Percentiles rank a stretch among this genome's conserved stretches.
These are phyloP conservation scores for Blera fallax DNA, from an alignment of 2,888 invertebrate genomes.

Conservation along the genomic window DNA sequence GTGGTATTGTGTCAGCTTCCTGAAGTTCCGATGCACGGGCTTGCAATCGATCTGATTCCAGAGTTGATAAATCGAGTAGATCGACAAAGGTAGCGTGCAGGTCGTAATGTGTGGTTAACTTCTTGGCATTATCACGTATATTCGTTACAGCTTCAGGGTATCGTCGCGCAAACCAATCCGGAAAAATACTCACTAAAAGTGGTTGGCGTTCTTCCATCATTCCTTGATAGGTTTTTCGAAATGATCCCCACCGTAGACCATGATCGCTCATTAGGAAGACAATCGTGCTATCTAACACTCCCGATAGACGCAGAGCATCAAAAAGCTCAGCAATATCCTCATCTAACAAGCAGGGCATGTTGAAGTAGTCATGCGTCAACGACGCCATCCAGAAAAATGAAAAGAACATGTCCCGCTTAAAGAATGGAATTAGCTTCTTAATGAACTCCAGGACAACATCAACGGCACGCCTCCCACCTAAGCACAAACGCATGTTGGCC, in stretches of 20 bases:
- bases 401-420: constrained; percentile 86
- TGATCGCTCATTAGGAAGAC: constrained; percentile 93
- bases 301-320: constrained; percentile 70
- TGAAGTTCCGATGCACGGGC: constrained; percentile 78
- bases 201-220: constrained; percentile 94
- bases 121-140: constrained; percentile 85
- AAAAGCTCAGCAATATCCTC: constrained; percentile 77
- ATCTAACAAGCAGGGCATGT: constrained; percentile 90
- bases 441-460: constrained; percentile 89
- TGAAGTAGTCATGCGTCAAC: constrained; percentile 92
- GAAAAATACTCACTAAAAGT: constrained; percentile 88
- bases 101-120: constrained; percentile 93
- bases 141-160: constrained; percentile 86
- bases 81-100: constrained; percentile 90
- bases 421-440: constrained; percentile 84
- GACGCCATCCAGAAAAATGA: constrained; percentile 93
- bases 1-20: constrained; percentile 81
- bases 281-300: constrained; percentile 85
- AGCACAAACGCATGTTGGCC: constrained; percentile 77
- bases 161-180: constrained; percentile 86
- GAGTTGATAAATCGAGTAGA: constrained; percentile 83
- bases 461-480: constrained; percentile 84
- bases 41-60: constrained; percentile 81
- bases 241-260: constrained; percentile 93
- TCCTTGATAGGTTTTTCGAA: constrained; percentile 91